Conservation (phyloP, 2,797 vertebrate genomes). For the Anabacerthia variegaticeps region DNA sequence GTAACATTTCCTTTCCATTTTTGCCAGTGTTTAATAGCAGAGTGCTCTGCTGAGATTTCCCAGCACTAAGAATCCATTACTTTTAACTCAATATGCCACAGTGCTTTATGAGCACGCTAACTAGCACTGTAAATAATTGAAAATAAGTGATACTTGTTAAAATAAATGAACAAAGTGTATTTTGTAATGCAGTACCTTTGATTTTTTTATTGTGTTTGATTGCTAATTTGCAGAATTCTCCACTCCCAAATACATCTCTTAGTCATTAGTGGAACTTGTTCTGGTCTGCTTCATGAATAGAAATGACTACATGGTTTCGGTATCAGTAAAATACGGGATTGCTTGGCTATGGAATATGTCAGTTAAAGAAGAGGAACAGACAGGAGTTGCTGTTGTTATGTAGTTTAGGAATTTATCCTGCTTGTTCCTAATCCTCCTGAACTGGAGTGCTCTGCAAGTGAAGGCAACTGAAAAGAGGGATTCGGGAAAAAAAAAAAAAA, state of each 20-base stretch:
- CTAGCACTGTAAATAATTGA: conserved; percentile 71
- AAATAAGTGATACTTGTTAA: conserved; percentile 73
- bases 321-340: neutral
- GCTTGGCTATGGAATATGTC: neutral
- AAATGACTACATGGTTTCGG: conserved; percentile 4
- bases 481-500: neutral
- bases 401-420: neutral
- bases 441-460: neutral
- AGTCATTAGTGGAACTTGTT: conserved; percentile 63
- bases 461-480: neutral
- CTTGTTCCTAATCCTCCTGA: neutral
- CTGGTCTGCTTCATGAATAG: conserved; percentile 57
- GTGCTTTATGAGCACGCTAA: conserved; percentile 51
- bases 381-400: neutral
- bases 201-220: conserved; percentile 67
- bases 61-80: conserved; percentile 54
- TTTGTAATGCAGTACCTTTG: conserved; percentile 59
- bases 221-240: conserved; percentile 52
- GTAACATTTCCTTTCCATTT: conserved; percentile 3
- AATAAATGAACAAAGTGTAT: conserved; percentile 69
- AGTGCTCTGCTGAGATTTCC: conserved; percentile 41
- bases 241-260: conserved; percentile 42
- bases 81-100: conserved; percentile 60
- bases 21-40: conserved; percentile 30
- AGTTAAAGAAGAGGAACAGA: neutral